phyloP scores from a whole-genome alignment of 2,888 invertebrate genomes.

The Acrocera orbiculus region DNA sequence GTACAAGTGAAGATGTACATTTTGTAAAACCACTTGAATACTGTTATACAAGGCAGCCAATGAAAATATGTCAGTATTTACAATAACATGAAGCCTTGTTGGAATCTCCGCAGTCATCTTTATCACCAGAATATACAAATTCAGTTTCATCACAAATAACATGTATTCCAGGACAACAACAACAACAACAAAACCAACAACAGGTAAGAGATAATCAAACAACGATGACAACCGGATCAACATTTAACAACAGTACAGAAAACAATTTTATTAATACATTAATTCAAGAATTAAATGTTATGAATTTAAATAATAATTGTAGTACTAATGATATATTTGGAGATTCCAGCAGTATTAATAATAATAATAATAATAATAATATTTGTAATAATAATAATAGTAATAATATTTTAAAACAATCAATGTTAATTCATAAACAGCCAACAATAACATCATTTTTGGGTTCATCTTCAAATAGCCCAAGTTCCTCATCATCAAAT shows the following conservation, averaged over 20 bases:
- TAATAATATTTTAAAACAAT: conserved; percentile 10
- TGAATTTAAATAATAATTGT: conserved; percentile 17
- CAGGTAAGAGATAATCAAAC: too few species aligned
- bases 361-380: conserved; percentile 4
- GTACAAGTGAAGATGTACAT: conserved; percentile 78
- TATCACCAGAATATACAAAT: conserved; percentile 22
- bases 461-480: conserved; percentile 19
- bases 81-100: conserved; percentile 73
- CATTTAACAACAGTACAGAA: conserved; percentile 7
- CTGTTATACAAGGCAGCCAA: conserved; percentile 62
- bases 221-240: conserved; percentile 4
- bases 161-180: conserved; percentile 30
- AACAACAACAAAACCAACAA: conserved; percentile 12
- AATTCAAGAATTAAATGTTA: conserved; percentile 21
- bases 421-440: not conserved
- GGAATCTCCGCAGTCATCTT: conserved; percentile 34
- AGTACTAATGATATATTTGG: conserved; percentile 13
- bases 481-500: conserved; percentile 8
- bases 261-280: conserved; percentile 17
- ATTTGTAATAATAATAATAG: conserved; percentile 21
- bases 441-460: conserved; percentile 16
- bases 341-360: conserved; percentile 17
- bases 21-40: conserved; percentile 80
- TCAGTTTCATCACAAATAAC: conserved; percentile 19
- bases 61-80: conserved; percentile 56